phyloP scores from a whole-genome alignment of 2,113 vertebrate genomes.

The Xenopus tropicalis region DNA sequence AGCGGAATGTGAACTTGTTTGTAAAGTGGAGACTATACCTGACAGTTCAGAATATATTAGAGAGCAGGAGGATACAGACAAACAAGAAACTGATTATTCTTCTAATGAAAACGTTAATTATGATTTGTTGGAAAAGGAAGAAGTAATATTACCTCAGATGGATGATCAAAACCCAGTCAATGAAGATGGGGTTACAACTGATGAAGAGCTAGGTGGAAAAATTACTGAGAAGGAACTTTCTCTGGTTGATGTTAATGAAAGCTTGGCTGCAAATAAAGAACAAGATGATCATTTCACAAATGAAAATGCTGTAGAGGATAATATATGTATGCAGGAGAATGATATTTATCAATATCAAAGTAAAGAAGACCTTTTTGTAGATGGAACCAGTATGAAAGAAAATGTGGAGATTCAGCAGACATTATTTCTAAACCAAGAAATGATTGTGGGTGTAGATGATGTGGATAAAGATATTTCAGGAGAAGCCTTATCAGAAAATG shows the following conservation, averaged over 20 bases:
- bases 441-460: neutral
- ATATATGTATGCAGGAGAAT: too few relatives aligned
- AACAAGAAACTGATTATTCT: neutral
- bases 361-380: too few relatives aligned
- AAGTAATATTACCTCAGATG: neutral
- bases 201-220: neutral
- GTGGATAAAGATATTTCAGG: neutral
- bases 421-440: neutral
- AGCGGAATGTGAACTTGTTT: neutral
- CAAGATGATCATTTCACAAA: too few relatives aligned
- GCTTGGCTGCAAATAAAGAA: neutral
- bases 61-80: neutral
- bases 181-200: neutral
- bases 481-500: neutral
- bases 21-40: neutral
- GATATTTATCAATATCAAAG: too few relatives aligned
- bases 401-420: too few relatives aligned
- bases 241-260: neutral
- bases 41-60: neutral
- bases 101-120: neutral
- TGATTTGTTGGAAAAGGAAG: neutral
- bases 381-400: too few relatives aligned
- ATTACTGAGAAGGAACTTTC: neutral
- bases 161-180: neutral
- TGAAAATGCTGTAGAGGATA: too few relatives aligned